Evolutionary conservation across 2,797 vertebrate genomes (phyloP).

Genomic region (Diplodus sargus): DNA sequence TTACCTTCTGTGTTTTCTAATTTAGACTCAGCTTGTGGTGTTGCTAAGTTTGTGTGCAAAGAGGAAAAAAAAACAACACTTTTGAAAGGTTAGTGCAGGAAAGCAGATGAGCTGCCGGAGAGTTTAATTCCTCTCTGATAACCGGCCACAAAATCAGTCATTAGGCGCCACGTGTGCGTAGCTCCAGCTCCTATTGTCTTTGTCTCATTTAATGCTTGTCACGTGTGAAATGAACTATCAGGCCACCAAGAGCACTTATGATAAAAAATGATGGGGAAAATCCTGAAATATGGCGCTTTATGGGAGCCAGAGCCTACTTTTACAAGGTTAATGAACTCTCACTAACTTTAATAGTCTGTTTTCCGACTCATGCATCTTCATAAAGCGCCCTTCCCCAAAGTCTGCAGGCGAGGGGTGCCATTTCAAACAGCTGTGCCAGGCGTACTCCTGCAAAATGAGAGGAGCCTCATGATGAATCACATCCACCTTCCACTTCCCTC

Average conservation of each 20-base stretch:
- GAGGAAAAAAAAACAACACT: neutral
- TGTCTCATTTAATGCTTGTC: constrained; percentile 78
- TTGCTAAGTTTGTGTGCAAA: constrained; percentile 33
- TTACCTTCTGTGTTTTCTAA: constrained; percentile 73
- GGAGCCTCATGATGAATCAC: constrained; percentile 74
- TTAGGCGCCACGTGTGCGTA: constrained; percentile 52
- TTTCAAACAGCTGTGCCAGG: constrained; percentile 78
- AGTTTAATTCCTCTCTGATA: constrained; percentile 56
- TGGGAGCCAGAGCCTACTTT: constrained; percentile 72
- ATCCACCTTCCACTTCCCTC: constrained; percentile 40
- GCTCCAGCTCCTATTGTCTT: constrained; percentile 73
- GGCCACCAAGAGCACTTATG: constrained; percentile 68
- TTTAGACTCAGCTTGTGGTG: constrained; percentile 68
- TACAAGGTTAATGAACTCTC: constrained; percentile 85
- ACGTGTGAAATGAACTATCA: constrained; percentile 75
- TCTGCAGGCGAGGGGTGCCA: constrained; percentile 74
- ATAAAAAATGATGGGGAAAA: constrained; percentile 70
- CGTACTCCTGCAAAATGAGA: constrained; percentile 60
- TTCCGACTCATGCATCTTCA: constrained; percentile 81
- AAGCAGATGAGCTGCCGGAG: constrained; percentile 31
- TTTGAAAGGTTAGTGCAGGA: constrained; percentile 15
- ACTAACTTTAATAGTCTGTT: constrained; percentile 82
- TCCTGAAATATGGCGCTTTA: constrained; percentile 77
- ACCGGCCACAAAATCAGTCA: constrained; percentile 63
- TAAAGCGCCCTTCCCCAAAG: constrained; percentile 75